Conservation (phyloP, 2,888 invertebrate genomes). For the Xestia ashworthii region DNA sequence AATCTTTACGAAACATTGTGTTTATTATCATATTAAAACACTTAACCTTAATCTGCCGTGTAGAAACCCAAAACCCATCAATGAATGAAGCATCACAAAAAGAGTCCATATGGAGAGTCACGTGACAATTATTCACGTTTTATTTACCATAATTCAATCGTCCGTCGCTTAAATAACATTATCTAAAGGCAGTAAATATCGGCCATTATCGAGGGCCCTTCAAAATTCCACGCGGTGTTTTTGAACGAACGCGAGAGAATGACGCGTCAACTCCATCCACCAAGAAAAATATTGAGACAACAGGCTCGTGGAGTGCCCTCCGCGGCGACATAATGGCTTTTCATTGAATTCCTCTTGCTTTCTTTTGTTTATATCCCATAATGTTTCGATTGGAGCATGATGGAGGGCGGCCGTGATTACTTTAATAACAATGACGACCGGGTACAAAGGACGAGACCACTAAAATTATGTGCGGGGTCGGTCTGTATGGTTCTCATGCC, state of each 20-base stretch:
- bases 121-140: conserved; percentile 80
- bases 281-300: conserved; percentile 91
- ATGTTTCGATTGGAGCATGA: conserved; percentile 89
- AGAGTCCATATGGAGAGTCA: conserved; percentile 62
- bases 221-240: conserved; percentile 88
- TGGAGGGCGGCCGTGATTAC: conserved; percentile 89
- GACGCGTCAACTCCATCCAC: conserved; percentile 88
- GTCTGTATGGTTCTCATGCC: conserved; percentile 85
- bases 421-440: conserved; percentile 89
- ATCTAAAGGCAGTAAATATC: conserved; percentile 89
- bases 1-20: conserved; percentile 25
- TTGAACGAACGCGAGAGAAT: conserved; percentile 85
- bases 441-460: conserved; percentile 87
- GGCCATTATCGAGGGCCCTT: conserved; percentile 88
- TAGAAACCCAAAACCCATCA: conserved; percentile 44
- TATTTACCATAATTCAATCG: conserved; percentile 84
- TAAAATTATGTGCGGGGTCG: conserved; percentile 88
- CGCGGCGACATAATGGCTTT: conserved; percentile 89
- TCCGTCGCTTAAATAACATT: conserved; percentile 85
- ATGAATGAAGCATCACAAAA: conserved; percentile 56
- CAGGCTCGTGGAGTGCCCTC: conserved; percentile 85
- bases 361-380: conserved; percentile 91
- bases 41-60: conserved; percentile 54
- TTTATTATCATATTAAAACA: conserved; percentile 54
- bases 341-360: conserved; percentile 89